These are phyloP conservation scores for Bimastos eiseni DNA, from an alignment of 2,888 invertebrate genomes.

Conservation along the genomic window DNA sequence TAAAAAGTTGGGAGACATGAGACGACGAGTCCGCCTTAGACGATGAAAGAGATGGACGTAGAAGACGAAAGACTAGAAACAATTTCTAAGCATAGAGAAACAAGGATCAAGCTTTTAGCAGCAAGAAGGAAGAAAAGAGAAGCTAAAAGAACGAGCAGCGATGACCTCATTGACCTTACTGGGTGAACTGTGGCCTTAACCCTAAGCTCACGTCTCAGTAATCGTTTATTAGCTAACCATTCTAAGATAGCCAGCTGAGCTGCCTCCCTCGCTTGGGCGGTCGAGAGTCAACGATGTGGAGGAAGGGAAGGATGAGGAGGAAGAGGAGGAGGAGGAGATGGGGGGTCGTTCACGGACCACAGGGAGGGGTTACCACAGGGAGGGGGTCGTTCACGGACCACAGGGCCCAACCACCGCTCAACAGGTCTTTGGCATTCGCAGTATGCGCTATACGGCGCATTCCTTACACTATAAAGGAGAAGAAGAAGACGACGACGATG, in stretches of 20 bases:
- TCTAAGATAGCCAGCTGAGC: background rate
- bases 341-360: background rate
- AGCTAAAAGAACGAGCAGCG: background rate
- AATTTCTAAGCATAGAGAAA: too few species aligned
- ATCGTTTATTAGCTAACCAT: background rate
- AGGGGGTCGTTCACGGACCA: background rate
- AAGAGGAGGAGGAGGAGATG: background rate
- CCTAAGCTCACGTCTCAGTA: background rate
- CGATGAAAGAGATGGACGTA: too few species aligned
- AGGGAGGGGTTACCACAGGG: too few species aligned
- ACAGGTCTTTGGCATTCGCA: conserved; percentile 14
- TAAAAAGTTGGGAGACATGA: too few species aligned
- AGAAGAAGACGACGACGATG: background rate
- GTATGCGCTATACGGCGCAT: background rate
- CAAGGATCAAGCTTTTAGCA: too few species aligned
- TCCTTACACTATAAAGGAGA: background rate
- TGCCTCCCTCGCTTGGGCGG: background rate
- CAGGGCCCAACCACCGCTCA: background rate
- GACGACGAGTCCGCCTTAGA: too few species aligned
- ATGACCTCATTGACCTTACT: background rate
- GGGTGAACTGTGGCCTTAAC: background rate
- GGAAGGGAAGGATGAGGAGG: background rate
- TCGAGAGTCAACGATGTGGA: background rate
- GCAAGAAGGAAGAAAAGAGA: background rate
- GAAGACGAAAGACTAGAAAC: too few species aligned